Base-by-base conservation (phyloP, 2,113 vertebrate species). In the Macquaria australasica region DNA sequence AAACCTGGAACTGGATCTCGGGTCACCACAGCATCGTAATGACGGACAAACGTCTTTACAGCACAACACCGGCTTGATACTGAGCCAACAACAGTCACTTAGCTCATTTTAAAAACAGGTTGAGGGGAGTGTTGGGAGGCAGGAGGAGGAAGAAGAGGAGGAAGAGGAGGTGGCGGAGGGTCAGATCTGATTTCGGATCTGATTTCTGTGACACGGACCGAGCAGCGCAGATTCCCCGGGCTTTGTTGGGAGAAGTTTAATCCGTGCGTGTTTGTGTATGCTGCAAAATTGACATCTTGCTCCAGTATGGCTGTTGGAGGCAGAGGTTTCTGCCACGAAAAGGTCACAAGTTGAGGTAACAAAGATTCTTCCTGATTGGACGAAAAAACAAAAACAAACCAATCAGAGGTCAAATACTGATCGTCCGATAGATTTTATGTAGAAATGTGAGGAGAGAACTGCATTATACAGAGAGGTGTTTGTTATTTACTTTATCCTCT, bases 301-400 rank as follows among this genome's bases (percentile, higher is more conserved):
- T 95, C 94, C 94, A 93, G 91, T 94, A 92, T 93, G 93, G 93
- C 94, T 95, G 95, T 95, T 93, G 93, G 94, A 95, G 91, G 91
- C 93, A 94, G 94, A 92, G 72, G 86, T 88, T 93, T 94, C 94
- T 95, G 93, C 94, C 93, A 92, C 89, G 87, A 92, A 92, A 93
- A 93, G 92, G 92, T 93, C 94, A 94, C 93, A 94, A 91, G 92
- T 93, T 96, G 96, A 96, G 95, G 95, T 96, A 96, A 96, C 93
- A 95, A 95, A 92, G 84, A 89, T 85, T 90, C 87, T 89, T 95
- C 95, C 94, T 96, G 91, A 39, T 82, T 23, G 31, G 56, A 80
- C 15, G 5, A 7, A 60, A 6, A 48, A 72, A 59, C 55, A 21
- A n/a, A 50, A 55, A 76, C 34, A 34, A 39, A 39, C 39, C 39